These are phyloP conservation scores for Gallinago paraguaiae DNA, from an alignment of 2,113 vertebrate genomes.

Conservation along the genomic window DNA sequence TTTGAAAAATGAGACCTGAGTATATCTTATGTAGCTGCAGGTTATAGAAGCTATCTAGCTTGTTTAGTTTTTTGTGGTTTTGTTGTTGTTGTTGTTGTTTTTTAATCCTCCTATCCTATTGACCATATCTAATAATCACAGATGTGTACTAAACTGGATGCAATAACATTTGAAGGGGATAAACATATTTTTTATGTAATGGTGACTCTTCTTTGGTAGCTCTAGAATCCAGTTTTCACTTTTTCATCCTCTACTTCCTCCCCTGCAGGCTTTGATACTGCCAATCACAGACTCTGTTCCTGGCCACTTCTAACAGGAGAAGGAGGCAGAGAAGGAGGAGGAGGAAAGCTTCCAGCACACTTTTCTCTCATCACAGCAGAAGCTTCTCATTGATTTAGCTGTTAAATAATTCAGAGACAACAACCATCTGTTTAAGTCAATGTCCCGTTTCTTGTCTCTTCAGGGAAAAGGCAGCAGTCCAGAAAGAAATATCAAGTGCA, in stretches of 20 bases:
- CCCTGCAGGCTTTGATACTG: neutral
- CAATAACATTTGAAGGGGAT: neutral
- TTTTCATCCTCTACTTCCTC: neutral
- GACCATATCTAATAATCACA: neutral
- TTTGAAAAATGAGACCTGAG: neutral
- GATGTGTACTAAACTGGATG: neutral
- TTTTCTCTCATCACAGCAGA: neutral
- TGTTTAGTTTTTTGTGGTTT: neutral
- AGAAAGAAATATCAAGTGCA: neutral
- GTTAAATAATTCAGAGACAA: conserved; percentile 44
- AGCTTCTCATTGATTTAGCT: neutral
- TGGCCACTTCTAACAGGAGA: neutral
- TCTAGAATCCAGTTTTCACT: neutral
- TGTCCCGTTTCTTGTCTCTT: conserved; percentile 22
- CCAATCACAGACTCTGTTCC: neutral
- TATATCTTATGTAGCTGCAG: rapidly evolving
- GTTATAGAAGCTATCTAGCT: neutral
- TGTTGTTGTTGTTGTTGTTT: too few species aligned
- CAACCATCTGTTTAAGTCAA: conserved; percentile 29
- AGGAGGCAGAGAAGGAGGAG: neutral
- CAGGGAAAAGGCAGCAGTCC: neutral
- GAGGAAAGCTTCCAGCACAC: neutral
- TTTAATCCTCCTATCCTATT: neutral
- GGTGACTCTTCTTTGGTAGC: neutral
- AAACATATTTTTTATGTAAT: neutral